These are phyloP conservation scores for Drosophila cognata DNA, from an alignment of 2,888 invertebrate species.

Conservation along the genomic window DNA sequence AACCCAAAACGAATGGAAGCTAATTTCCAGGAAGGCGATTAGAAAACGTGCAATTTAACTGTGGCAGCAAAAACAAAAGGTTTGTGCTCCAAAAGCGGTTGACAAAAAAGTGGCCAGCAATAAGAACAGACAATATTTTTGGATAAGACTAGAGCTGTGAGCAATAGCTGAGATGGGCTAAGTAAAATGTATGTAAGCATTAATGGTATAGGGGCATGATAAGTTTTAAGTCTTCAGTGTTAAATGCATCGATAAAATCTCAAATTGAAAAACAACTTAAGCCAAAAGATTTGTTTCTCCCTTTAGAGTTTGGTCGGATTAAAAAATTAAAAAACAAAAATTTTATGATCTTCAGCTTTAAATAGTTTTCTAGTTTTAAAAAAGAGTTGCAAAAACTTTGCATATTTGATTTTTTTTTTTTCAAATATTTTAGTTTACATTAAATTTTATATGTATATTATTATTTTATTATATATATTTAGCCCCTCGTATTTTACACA, in stretches of 20 bases:
- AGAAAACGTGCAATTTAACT: conserved; percentile 59
- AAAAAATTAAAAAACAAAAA: background rate
- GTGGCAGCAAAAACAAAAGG: conserved; percentile 41
- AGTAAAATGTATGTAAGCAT: background rate
- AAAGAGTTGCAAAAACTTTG: background rate
- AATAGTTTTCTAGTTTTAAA: background rate
- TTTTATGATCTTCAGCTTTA: background rate
- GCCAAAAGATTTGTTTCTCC: background rate
- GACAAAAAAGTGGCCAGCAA: conserved; percentile 40
- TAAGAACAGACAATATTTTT: conserved; percentile 25
- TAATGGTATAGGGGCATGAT: background rate
- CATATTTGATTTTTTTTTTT: no score
- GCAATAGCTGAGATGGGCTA: background rate
- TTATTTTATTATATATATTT: conserved; percentile 2
- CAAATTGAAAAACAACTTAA: background rate
- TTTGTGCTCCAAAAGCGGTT: conserved; percentile 23
- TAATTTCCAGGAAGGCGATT: conserved; percentile 75
- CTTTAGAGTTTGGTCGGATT: background rate
- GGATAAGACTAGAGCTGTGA: conserved; percentile 21
- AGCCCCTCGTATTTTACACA: background rate
- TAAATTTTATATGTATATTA: background rate
- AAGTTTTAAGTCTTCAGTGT: background rate
- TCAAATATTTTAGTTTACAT: background rate
- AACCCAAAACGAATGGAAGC: conserved; percentile 56
- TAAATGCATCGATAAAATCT: background rate